Conservation (phyloP, 2,888 invertebrate genomes). For the Meta bourneti region DNA sequence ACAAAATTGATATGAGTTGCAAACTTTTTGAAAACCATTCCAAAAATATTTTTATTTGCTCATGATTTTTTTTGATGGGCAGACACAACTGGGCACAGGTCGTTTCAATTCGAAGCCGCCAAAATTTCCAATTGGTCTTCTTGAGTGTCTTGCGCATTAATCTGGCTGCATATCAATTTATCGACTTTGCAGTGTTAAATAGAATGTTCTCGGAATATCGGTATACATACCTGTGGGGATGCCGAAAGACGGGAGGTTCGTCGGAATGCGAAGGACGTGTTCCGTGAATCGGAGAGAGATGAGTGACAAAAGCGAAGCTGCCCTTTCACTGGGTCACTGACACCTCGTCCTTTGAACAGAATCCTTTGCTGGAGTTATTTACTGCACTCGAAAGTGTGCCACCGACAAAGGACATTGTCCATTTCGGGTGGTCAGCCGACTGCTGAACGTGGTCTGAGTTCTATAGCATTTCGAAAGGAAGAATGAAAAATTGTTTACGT, state of each 20-base stretch:
- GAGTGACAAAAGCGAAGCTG: slow-evolving; percentile 27
- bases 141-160: no score
- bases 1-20: no score
- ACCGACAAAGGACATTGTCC: slow-evolving; percentile 50
- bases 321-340: slow-evolving; percentile 45
- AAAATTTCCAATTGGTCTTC: no score
- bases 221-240: background rate
- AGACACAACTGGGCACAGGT: no score
- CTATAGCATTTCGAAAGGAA: background rate
- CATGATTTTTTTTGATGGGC: no score
- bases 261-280: background rate
- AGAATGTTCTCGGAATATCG: no score
- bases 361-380: slow-evolving; percentile 45
- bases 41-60: no score
- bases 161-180: no score
- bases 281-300: background rate
- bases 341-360: slow-evolving; percentile 28
- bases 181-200: no score
- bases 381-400: slow-evolving; percentile 55
- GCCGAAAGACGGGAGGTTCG: background rate
- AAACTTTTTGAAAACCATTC: no score
- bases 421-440: slow-evolving; percentile 36
- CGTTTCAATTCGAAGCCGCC: no score
- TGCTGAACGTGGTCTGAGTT: background rate
- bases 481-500: background rate